Percentiles rank a stretch among this genome's conserved stretches.
Evolutionary conservation across 2,888 invertebrate genomes (phyloP).

Genomic region (Drosophila neutralis): DNA sequence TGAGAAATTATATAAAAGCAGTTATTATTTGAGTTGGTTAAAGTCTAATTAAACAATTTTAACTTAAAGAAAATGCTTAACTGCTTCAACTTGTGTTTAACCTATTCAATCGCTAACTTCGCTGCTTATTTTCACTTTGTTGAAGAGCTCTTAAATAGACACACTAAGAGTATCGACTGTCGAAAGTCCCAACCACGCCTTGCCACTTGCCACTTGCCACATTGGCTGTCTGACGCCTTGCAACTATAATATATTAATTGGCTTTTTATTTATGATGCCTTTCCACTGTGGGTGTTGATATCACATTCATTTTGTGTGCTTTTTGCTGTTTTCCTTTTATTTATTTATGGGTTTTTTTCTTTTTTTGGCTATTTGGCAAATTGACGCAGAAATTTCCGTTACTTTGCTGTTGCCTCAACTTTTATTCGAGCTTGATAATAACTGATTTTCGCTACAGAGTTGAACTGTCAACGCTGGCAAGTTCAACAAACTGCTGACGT

Average conservation of each 20-base stretch:
- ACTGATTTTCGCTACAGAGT: slow-evolving; percentile 43
- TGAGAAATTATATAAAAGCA: neutral
- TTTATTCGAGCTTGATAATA: slow-evolving; percentile 34
- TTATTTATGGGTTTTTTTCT: neutral
- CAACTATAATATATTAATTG: slow-evolving; percentile 76
- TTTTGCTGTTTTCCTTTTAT: slow-evolving; percentile 4
- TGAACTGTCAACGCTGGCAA: slow-evolving; percentile 45
- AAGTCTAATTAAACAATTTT: neutral
- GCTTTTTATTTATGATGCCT: slow-evolving; percentile 74
- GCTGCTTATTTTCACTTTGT: slow-evolving; percentile 21
- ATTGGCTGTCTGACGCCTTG: slow-evolving; percentile 37
- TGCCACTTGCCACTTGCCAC: slow-evolving; percentile 25
- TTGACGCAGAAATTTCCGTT: slow-evolving; percentile 27
- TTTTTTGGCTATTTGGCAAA: slow-evolving; percentile 31
- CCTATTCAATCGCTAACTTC: neutral
- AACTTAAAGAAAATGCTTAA: neutral
- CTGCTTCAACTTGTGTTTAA: neutral
- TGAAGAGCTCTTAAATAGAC: slow-evolving; percentile 47
- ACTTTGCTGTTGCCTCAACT: slow-evolving; percentile 3
- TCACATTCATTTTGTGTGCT: neutral
- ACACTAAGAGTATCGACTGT: slow-evolving; percentile 5
- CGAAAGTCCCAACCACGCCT: neutral
- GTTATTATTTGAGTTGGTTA: neutral
- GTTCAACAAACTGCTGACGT: slow-evolving; percentile 67
- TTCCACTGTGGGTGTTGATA: neutral